Conservation (phyloP, 2,888 invertebrate species). For the Platycheirus rosarum region DNA sequence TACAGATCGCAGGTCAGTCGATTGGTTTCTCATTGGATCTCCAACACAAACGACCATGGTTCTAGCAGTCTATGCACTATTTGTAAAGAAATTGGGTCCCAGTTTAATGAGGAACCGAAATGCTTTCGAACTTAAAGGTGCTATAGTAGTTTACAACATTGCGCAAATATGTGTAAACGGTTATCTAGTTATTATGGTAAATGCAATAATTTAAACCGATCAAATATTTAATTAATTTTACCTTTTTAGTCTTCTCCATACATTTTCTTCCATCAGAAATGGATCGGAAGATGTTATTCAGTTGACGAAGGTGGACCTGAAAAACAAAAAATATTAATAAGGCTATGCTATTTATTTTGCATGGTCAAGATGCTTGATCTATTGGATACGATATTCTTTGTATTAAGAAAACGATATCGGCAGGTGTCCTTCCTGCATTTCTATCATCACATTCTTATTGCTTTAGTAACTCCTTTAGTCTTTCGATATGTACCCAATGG, state of each 20-base stretch:
- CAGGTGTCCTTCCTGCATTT: constrained; percentile 88
- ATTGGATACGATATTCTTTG: constrained; percentile 87
- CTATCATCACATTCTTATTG: constrained; percentile 89
- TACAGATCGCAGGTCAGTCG: constrained; percentile 86
- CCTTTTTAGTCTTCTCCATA: not conserved
- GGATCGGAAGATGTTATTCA: constrained; percentile 25
- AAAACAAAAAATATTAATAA: not conserved
- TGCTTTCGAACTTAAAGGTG: constrained; percentile 85
- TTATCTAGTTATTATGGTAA: constrained; percentile 84
- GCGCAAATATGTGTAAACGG: constrained; percentile 86
- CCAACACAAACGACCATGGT: constrained; percentile 85
- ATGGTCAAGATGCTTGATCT: constrained; percentile 86
- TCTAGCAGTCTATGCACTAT: constrained; percentile 85
- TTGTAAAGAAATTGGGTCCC: constrained; percentile 88
- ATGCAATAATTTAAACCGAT: constrained; percentile 37
- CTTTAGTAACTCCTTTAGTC: constrained; percentile 85
- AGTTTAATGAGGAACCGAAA: constrained; percentile 86
- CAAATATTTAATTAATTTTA: not conserved
- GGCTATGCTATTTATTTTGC: constrained; percentile 84
- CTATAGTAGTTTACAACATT: constrained; percentile 87
- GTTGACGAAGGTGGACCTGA: not conserved
- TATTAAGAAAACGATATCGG: constrained; percentile 87
- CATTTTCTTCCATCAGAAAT: not conserved
- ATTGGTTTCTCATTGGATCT: constrained; percentile 86
- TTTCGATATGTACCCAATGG: constrained; percentile 86